Evolutionary conservation across 1,140 invertebrate genomes (phyloP).

Genomic region (Chrysoperla carnea): DNA sequence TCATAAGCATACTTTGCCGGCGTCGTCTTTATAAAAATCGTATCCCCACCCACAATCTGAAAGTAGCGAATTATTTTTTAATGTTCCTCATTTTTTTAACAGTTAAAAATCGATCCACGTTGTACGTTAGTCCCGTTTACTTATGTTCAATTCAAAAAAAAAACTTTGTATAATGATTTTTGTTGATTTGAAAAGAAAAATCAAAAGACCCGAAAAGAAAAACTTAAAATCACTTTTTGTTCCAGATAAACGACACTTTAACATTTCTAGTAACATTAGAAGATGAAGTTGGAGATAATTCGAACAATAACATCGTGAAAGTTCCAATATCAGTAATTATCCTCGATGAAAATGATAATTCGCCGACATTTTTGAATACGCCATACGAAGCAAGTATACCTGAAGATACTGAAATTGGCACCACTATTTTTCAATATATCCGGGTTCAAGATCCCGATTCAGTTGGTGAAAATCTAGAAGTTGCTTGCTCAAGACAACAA

Average conservation of each 20-base stretch:
- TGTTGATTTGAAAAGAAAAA: no score
- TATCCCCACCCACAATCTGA: no score
- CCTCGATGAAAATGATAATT: conserved; percentile 76
- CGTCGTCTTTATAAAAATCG: no score
- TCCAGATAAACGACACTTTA: conserved; percentile 53
- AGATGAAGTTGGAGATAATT: conserved; percentile 44
- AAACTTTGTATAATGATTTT: no score
- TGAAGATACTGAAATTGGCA: conserved; percentile 58
- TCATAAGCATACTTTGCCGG: no score
- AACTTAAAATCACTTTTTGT: conserved; percentile 15
- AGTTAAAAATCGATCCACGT: no score
- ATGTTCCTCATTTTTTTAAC: no score
- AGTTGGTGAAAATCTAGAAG: conserved; percentile 59
- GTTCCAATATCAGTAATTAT: conserved; percentile 68
- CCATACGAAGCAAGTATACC: conserved; percentile 62
- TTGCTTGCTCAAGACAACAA: conserved; percentile 33
- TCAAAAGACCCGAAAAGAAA: no score
- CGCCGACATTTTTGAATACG: conserved; percentile 58
- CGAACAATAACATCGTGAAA: conserved; percentile 54
- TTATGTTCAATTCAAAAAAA: no score
- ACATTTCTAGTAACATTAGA: conserved; percentile 58
- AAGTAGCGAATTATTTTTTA: no score
- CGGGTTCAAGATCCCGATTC: conserved; percentile 59
- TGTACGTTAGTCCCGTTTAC: no score
- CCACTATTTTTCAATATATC: conserved; percentile 54